Evolutionary conservation across 2,113 vertebrate species (phyloP), one percentile per base, ranked within the genome.

Genomic region (Litocranius walleri): DNA sequence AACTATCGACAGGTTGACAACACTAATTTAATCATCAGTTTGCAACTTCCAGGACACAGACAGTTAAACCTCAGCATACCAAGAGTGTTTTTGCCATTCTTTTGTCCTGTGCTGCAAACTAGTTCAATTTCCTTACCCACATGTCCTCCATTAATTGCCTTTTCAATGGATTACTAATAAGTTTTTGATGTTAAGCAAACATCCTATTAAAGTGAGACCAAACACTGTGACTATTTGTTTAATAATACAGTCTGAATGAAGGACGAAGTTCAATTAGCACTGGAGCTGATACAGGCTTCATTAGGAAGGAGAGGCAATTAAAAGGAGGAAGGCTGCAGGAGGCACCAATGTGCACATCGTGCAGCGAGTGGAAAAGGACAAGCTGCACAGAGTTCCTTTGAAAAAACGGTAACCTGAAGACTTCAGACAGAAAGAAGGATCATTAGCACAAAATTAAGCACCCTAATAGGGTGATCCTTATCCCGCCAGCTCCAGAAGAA

Each of bases 131-230:
- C 94, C 92, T 97, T 96, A 98, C 95, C 90, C 91, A 97, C 91
- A 77, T 25, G 2, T 97, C 94, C 96, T 92, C 88, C 90, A 98
- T 98, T 98, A 98, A 98, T 97, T 97, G 98, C 52, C 96, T 98
- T 98, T 54, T 95, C 98, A 98, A 88, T 33, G 3, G 96, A 98
- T 98, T 95, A 97, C 84, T 97, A 97, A 98, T 97, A 97, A 54
- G 91, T 98, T 98, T 98, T 98, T 98, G 30, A 98, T 97, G 96
- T 97, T 98, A 94, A 97, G 90, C 93, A 98, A 98, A 98, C 96
- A 98, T 92, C 30, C 95, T 97, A 96, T 97, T 96, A 97, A 95
- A 98, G 97, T 48, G 87, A 97, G 98, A 97, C 91, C 96, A 98
- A 98, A 98, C 89, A 96, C 95, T 96, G 98, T 97, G 95, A 92